phyloP scores from a whole-genome alignment of 2,113 vertebrate species.

The Microcebus ravelobensis region DNA sequence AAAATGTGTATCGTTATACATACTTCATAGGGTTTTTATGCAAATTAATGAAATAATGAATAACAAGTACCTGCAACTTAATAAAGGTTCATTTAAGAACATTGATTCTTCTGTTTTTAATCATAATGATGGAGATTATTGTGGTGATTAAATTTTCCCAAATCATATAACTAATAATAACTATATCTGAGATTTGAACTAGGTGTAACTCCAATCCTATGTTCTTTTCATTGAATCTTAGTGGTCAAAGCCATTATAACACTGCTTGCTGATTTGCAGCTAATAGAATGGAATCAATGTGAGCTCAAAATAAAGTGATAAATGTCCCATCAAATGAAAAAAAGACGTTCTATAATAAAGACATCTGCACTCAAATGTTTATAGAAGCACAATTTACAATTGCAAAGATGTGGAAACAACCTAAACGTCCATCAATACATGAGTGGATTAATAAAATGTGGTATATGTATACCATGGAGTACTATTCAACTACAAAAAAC shows the following conservation, averaged over 20 bases:
- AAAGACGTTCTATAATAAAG: no score
- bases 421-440: no score
- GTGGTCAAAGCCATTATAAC: background rate
- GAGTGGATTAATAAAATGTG: no score
- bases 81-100: background rate
- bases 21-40: background rate
- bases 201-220: background rate
- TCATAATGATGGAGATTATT: background rate
- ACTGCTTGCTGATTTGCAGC: background rate
- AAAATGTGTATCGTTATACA: background rate
- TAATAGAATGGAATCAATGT: background rate
- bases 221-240: background rate
- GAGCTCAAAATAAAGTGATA: background rate
- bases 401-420: no score
- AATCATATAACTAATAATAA: background rate
- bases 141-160: background rate
- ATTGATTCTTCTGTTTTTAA: background rate
- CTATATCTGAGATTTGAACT: background rate
- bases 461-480: no score
- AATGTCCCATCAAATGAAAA: background rate
- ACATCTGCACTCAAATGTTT: no score
- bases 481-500: no score
- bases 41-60: background rate
- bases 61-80: background rate
- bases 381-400: no score